Evolutionary conservation across 2,888 invertebrate species (phyloP).

Genomic region (Kuschelorhynchus macadamiae): DNA sequence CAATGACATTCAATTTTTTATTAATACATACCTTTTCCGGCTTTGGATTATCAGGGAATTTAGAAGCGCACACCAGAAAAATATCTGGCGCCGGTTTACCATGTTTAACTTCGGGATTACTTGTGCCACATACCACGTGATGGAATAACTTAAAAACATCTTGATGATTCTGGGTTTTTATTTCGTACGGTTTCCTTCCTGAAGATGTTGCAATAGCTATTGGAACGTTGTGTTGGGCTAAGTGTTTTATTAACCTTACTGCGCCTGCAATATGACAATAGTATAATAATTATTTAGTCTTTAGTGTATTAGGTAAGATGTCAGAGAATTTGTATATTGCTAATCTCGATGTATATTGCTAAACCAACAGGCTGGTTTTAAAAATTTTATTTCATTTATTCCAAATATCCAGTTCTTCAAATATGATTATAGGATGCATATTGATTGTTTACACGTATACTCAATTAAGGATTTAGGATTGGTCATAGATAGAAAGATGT

Average conservation of each 20-base stretch:
- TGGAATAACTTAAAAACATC: slow-evolving; percentile 71
- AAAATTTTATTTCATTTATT: too few species aligned
- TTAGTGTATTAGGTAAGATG: too few species aligned
- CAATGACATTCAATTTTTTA: too few species aligned
- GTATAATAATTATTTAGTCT: too few species aligned
- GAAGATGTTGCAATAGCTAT: slow-evolving; percentile 81
- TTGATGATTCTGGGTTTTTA: slow-evolving; percentile 71
- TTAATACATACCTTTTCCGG: slow-evolving; percentile 58
- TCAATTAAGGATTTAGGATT: too few species aligned
- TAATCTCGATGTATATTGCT: too few species aligned
- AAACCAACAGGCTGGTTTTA: too few species aligned
- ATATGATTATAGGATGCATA: too few species aligned
- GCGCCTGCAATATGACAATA: slow-evolving; percentile 41
- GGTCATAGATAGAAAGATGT: too few species aligned
- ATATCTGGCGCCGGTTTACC: slow-evolving; percentile 84
- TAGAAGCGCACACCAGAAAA: slow-evolving; percentile 75
- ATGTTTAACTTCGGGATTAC: slow-evolving; percentile 77
- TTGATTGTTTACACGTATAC: too few species aligned
- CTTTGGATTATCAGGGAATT: slow-evolving; percentile 72
- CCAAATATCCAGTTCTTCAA: too few species aligned
- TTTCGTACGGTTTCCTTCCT: slow-evolving; percentile 71
- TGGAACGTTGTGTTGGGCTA: slow-evolving; percentile 74
- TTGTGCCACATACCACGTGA: slow-evolving; percentile 75
- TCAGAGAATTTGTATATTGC: too few species aligned
- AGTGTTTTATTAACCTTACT: slow-evolving; percentile 65